Evolutionary conservation across 2,113 vertebrate genomes (phyloP).

Genomic region (Tetrax tetrax): DNA sequence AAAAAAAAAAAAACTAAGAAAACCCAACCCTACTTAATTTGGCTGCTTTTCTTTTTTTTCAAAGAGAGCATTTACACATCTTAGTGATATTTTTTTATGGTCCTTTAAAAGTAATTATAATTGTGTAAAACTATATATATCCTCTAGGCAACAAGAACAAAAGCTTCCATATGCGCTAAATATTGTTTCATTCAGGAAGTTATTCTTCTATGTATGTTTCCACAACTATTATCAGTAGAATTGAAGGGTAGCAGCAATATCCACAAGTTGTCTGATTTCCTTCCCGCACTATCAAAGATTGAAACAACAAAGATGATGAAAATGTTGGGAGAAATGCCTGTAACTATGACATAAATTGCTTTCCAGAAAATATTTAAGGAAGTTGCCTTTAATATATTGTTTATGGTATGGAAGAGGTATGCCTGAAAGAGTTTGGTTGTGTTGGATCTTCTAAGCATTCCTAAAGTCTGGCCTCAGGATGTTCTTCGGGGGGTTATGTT

Average conservation of each 20-base stretch:
- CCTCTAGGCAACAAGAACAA: constrained; percentile 32
- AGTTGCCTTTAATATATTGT: constrained; percentile 46
- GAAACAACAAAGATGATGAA: constrained; percentile 82
- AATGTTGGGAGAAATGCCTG: constrained; percentile 76
- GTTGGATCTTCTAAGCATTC: constrained; percentile 2
- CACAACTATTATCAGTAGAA: constrained; percentile 81
- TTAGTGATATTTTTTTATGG: not conserved
- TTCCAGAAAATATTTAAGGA: constrained; percentile 66
- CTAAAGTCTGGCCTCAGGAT: not conserved
- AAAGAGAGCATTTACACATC: not conserved
- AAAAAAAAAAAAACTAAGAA: not conserved
- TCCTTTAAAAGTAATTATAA: not conserved
- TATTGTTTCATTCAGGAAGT: constrained; percentile 82
- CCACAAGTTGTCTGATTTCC: constrained; percentile 80
- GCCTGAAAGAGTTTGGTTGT: not conserved
- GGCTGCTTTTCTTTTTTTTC: not conserved
- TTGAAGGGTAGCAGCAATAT: constrained; percentile 73
- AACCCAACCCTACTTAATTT: not conserved
- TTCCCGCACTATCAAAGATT: constrained; percentile 75
- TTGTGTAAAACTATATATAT: not conserved
- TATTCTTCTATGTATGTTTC: constrained; percentile 83
- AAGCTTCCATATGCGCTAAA: constrained; percentile 48
- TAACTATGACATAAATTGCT: constrained; percentile 58
- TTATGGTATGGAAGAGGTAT: not conserved
- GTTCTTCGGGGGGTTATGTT: not conserved